Evolutionary conservation across 2,888 invertebrate genomes (phyloP).

Genomic region (Tachystola acroxantha): DNA sequence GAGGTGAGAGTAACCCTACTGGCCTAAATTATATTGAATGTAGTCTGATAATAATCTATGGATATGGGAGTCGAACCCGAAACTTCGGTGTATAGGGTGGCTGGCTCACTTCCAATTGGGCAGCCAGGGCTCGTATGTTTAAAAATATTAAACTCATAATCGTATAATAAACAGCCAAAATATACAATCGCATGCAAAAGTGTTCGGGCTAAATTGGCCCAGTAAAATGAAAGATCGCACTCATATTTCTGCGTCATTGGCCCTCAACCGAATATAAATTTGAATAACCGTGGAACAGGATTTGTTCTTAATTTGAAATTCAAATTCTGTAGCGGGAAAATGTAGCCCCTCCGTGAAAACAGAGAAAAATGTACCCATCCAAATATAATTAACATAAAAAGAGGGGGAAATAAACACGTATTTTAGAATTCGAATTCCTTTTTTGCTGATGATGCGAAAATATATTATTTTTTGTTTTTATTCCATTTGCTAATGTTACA

Average conservation of each 20-base stretch:
- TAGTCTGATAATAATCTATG: no score
- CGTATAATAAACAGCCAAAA: constrained; percentile 6
- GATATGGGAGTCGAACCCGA: no score
- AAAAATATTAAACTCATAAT: not conserved
- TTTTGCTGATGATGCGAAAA: constrained; percentile 1
- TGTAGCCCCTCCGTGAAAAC: constrained; percentile 47
- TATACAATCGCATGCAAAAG: constrained; percentile 36
- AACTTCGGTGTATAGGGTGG: no score
- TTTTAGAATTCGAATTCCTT: constrained; percentile 27
- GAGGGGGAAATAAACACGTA: constrained; percentile 49
- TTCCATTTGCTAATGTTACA: constrained; percentile 4
- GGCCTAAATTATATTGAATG: no score
- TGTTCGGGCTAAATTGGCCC: constrained; percentile 45
- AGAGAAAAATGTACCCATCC: constrained; percentile 57
- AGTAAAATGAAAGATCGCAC: constrained; percentile 57
- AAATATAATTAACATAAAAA: constrained; percentile 65
- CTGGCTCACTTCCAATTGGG: not conserved
- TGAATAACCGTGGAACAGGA: constrained; percentile 56
- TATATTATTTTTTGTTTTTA: constrained; percentile 1
- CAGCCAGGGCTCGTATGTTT: not conserved
- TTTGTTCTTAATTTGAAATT: constrained; percentile 64
- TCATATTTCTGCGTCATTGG: constrained; percentile 64
- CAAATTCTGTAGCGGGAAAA: constrained; percentile 59
- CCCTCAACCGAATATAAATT: constrained; percentile 58
- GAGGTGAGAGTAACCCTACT: no score